A percentile compares a stretch with the other conserved stretches of the same genome.
phyloP scores from a whole-genome alignment of 1,140 invertebrate genomes.

The Sogatella furcifera region DNA sequence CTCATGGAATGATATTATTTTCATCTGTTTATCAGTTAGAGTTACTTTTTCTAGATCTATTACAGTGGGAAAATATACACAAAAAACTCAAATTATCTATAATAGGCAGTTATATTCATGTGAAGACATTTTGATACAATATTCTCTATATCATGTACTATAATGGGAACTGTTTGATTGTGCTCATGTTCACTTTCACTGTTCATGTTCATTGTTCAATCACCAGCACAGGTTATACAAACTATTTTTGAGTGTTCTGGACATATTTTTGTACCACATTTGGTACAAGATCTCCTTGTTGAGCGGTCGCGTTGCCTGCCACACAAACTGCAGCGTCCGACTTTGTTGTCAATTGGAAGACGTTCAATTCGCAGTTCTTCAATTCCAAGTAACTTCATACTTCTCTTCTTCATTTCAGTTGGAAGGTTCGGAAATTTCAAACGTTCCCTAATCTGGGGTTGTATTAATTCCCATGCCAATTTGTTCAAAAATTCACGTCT shows the following conservation, averaged over 20 bases:
- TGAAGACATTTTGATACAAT: too few relatives aligned
- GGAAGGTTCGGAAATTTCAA: neutral
- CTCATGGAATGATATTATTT: too few relatives aligned
- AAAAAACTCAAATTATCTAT: too few relatives aligned
- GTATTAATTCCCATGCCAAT: neutral
- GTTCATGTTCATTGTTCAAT: neutral
- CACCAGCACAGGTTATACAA: neutral
- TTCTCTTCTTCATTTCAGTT: neutral
- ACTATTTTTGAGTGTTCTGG: neutral
- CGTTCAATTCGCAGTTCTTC: neutral
- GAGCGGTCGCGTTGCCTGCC: neutral
- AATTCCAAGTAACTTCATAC: neutral
- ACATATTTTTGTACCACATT: neutral
- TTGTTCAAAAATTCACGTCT: neutral
- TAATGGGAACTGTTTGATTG: too few relatives aligned
- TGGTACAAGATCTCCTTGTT: neutral
- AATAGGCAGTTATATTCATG: too few relatives aligned
- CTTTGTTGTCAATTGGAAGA: neutral
- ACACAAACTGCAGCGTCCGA: neutral
- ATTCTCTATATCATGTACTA: too few relatives aligned
- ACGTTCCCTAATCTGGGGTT: conserved; percentile 4
- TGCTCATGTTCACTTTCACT: too few relatives aligned
- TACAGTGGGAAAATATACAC: too few relatives aligned
- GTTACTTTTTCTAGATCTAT: too few relatives aligned
- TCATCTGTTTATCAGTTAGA: too few relatives aligned